A percentile compares a stretch with the other conserved stretches of the same genome.
Conservation (phyloP, 2,797 vertebrate species). For the Sebastes melanostomus region DNA sequence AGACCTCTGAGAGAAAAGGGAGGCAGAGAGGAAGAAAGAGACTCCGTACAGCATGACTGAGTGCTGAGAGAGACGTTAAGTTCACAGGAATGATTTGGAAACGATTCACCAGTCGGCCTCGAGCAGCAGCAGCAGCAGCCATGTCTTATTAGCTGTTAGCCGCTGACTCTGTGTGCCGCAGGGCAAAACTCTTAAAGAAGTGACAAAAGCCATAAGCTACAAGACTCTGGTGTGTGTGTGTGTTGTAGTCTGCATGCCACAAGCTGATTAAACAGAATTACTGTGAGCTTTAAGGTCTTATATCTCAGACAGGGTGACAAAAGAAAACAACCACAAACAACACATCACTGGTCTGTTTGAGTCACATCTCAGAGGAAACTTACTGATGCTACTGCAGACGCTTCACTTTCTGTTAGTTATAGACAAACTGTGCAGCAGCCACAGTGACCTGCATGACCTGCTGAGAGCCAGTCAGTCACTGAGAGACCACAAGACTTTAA, state of each 20-base stretch:
- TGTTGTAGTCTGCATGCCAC: not conserved
- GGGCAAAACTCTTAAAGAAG: slow-evolving; percentile 21
- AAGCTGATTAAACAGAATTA: slow-evolving; percentile 44
- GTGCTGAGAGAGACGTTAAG: slow-evolving; percentile 44
- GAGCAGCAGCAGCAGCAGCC: slow-evolving; percentile 1
- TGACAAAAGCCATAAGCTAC: slow-evolving; percentile 27
- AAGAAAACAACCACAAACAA: slow-evolving; percentile 2
- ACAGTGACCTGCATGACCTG: not conserved
- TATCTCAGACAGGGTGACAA: slow-evolving; percentile 8
- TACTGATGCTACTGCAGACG: not conserved
- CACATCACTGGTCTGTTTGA: not conserved
- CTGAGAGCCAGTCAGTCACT: not conserved
- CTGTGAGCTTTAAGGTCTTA: slow-evolving; percentile 31
- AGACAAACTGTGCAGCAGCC: not conserved
- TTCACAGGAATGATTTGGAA: slow-evolving; percentile 35
- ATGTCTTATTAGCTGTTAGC: slow-evolving; percentile 22
- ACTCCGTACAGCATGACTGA: not conserved
- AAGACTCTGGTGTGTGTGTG: not conserved
- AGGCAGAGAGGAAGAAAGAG: slow-evolving; percentile 39
- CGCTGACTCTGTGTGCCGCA: slow-evolving; percentile 3
- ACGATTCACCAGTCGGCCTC: slow-evolving; percentile 1
- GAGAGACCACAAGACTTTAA: not conserved
- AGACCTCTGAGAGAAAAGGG: slow-evolving; percentile 33
- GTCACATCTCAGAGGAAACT: not conserved
- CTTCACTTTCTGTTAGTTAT: not conserved